A percentile compares a stretch with the other conserved stretches of the same genome.
Evolutionary conservation across 2,113 vertebrate genomes (phyloP).

Genomic region (Eolophus roseicapilla): DNA sequence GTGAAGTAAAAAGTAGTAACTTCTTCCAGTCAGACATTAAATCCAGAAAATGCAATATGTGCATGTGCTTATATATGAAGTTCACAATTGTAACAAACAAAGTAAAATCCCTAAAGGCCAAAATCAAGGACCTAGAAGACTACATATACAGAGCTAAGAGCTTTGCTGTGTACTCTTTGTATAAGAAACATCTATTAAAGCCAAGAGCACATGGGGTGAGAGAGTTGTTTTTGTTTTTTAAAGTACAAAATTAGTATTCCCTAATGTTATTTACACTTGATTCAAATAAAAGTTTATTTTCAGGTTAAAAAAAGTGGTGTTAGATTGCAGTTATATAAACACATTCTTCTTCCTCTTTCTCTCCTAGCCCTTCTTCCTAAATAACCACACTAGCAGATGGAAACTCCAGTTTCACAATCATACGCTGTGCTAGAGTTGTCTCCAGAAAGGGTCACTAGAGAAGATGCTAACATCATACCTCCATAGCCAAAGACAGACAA

Average conservation of each 20-base stretch:
- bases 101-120: not conserved
- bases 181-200: not conserved
- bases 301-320: not conserved
- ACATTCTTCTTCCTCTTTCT: not conserved
- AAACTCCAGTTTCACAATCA: not conserved
- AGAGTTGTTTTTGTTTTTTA: not conserved
- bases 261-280: not conserved
- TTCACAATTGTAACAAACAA: not conserved
- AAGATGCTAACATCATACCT: not conserved
- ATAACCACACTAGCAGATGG: not conserved
- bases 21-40: not conserved
- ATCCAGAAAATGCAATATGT: not conserved
- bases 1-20: not conserved
- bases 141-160: not conserved
- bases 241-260: not conserved
- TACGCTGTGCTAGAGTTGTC: not conserved
- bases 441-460: not conserved
- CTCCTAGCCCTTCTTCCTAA: not conserved
- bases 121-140: not conserved
- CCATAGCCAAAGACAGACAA: not conserved
- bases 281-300: not conserved
- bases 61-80: not conserved
- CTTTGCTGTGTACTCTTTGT: not conserved
- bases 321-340: not conserved
- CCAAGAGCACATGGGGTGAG: accelerated